Conservation (phyloP, 2,113 vertebrate species). For the Otis tarda region DNA sequence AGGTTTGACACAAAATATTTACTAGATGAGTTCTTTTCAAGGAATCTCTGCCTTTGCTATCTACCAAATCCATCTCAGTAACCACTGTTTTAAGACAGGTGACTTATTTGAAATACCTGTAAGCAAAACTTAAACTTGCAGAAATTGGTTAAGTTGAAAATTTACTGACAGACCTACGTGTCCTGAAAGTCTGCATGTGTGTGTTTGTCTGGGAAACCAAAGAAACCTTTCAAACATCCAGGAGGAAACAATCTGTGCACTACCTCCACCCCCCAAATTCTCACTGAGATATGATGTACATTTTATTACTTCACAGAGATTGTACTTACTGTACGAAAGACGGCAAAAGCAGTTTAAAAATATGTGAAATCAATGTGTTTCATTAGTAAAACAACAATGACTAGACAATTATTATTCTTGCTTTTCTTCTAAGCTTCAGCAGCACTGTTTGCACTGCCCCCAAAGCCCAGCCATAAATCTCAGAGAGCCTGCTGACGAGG, state of each 20-base stretch:
- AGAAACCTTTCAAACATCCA: not conserved
- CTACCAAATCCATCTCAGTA: not conserved
- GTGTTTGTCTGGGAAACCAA: not conserved
- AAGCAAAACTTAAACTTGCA: not conserved
- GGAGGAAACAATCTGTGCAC: not conserved
- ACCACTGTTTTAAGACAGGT: not conserved
- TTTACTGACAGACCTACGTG: not conserved
- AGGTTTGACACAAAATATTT: not conserved
- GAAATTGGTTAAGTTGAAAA: not conserved
- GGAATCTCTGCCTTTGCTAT: not conserved
- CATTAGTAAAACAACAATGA: not conserved
- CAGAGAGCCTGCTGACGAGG: not conserved
- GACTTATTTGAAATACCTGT: not conserved
- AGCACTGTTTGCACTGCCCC: not conserved
- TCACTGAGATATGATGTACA: not conserved
- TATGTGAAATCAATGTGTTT: not conserved
- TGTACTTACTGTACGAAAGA: not conserved
- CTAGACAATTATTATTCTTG: not conserved
- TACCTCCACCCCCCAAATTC: not conserved
- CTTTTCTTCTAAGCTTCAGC: not conserved
- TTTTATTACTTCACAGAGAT: not conserved
- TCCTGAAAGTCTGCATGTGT: not conserved
- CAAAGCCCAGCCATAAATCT: not conserved
- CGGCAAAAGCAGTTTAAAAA: not conserved
- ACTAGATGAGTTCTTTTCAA: not conserved